A percentile compares a stretch with the other conserved stretches of the same genome.
These are phyloP conservation scores for Trachymyrmex septentrionalis DNA, from an alignment of 1,140 invertebrate genomes.

Conservation along the genomic window DNA sequence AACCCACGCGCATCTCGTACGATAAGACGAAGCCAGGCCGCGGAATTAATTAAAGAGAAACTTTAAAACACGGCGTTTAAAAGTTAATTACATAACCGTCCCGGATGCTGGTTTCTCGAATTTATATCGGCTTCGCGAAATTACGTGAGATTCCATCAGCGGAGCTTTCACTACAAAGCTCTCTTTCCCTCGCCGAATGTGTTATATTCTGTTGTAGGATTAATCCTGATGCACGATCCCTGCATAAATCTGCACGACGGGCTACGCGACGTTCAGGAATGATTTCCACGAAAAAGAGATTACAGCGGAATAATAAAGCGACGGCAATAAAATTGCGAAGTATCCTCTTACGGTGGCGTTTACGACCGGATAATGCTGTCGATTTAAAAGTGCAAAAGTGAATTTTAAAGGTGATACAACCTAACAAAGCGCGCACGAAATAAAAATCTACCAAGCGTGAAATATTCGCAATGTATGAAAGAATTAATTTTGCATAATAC, in stretches of 20 bases:
- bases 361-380: neutral
- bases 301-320: constrained; percentile 16
- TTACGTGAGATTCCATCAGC: neutral
- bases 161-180: neutral
- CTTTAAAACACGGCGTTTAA: neutral
- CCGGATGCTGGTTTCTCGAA: neutral
- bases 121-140: constrained; percentile 6
- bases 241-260: neutral
- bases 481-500: constrained; percentile 13
- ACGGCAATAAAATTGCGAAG: neutral
- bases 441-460: neutral
- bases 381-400: constrained; percentile 19
- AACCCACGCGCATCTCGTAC: neutral
- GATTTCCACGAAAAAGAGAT: constrained; percentile 38
- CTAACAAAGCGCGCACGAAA: neutral
- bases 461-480: neutral
- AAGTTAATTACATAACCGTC: constrained; percentile 13
- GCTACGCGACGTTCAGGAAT: neutral
- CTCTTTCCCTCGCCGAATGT: neutral
- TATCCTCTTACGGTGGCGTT: neutral
- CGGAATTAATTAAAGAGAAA: constrained; percentile 20
- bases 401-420: neutral
- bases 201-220: neutral
- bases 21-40: neutral
- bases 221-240: constrained; percentile 16